Conservation (phyloP, 1,140 invertebrate genomes). For the Drosophila pandora region DNA sequence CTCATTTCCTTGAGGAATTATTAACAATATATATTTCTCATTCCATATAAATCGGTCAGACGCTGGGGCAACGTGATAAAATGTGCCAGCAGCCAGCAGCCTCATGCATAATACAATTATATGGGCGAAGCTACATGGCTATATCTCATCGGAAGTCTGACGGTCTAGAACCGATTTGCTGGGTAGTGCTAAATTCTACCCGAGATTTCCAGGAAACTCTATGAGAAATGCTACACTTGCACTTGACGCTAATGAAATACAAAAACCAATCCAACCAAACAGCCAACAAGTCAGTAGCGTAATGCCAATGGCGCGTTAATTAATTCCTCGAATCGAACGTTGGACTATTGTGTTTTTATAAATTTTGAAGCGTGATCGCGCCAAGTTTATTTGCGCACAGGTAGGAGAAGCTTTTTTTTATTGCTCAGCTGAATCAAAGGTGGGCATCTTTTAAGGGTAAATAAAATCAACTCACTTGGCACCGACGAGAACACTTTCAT, state of each 20-base stretch:
- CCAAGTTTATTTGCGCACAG: conserved; percentile 53
- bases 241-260: conserved; percentile 44
- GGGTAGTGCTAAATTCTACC: conserved; percentile 29
- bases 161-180: neutral
- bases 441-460: conserved; percentile 23
- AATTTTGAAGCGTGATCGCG: conserved; percentile 51
- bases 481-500: conserved; percentile 84
- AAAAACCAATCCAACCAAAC: conserved; percentile 19
- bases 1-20: conserved; percentile 2
- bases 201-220: conserved; percentile 60
- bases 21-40: neutral
- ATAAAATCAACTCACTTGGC: conserved; percentile 81
- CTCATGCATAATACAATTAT: conserved; percentile 11
- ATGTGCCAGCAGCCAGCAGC: neutral
- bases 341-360: conserved; percentile 38
- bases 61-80: conserved; percentile 27
- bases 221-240: conserved; percentile 67
- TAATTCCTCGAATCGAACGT: conserved; percentile 59
- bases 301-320: conserved; percentile 61
- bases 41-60: conserved; percentile 15
- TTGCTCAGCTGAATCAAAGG: conserved; percentile 27
- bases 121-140: conserved; percentile 6
- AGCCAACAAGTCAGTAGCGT: conserved; percentile 23
- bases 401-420: conserved; percentile 37
- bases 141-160: conserved; percentile 2